Base-by-base conservation (phyloP, 2,888 invertebrate species). In the Meandrusa payeni region DNA sequence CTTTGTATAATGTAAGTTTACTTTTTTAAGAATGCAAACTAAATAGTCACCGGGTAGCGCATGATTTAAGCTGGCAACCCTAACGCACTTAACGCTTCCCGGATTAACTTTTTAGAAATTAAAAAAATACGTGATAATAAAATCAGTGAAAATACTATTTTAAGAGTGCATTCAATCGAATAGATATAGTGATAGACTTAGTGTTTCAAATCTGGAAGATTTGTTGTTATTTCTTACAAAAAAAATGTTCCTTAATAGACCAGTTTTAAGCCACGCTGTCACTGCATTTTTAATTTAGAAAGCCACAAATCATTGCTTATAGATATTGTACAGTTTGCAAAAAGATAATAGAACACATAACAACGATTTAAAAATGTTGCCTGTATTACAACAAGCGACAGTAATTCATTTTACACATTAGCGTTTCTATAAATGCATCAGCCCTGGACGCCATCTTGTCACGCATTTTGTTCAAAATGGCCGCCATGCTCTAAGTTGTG, bases 21-120 rank as follows among this genome's bases (percentile, higher is more conserved):
- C 71, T 76, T 57, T 62, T 70, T 71, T 66, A 73, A 74, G 81
- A 86, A 86, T 85, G 86, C 63, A 79, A 81, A 73, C 73, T 76
- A 71, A 63, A 66, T 76, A 78, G 74, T 63, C 79, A 78, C 80
- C 79, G 85, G 83, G 75, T 85, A 85, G 83, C 81, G 87, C 86
- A 86, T 86, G 86, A 61, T 53, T 61, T 23, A 69, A 61, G 76
- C 79, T 78, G 76, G 69, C 75, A 76, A 75, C 70, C 73, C 70
- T 61, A 70, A 55, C 63, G 77, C 83, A 85, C 81, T 62, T 68
- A 76, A 75, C 67, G 80, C 81, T 76, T 76, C 67, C 73, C 67
- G 65, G 51, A 55, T 54, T 67, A 69, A 65, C 61, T 57, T 60
- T 20, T 11, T 19, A 27, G 27, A 28, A 23, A 36, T 22, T 26